Base-by-base conservation (phyloP, 2,888 invertebrate genomes). In the Tanypteryx hageni region DNA sequence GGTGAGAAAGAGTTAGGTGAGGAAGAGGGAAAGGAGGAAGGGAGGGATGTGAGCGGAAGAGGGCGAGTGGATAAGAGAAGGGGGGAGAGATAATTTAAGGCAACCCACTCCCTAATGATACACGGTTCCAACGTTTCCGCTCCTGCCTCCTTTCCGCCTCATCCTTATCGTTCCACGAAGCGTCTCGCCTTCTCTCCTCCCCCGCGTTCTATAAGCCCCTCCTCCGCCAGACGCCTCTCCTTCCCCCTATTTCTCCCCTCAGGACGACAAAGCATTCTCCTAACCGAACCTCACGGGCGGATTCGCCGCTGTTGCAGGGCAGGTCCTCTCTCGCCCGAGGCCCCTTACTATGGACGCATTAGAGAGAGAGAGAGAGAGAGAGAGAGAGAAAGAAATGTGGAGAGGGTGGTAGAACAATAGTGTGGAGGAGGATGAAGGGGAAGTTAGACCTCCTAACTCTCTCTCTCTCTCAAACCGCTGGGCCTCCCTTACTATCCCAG, bases 21-120 rank as follows among this genome's bases (percentile, higher is more conserved):
- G 13, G 76, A 22, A 13, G 22, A 76, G 22, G 27, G 76, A 76
- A 76, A 76, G 76, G 22, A 27, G n/a, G 64, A 64, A n/a, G 22
- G 76, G 76, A 27, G 76, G 27, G 27, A 76, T 13, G 44, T 14
- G 27, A 68, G 68, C 68, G 68, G n/a, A 16, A 7, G 11, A 14
- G n/a, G 16, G 16, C 7, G 64, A 64, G 16, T 64, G 64, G 14
- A 64, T 64, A 64, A 64, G 22, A n/a, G 68, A 68, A 68, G 76
- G 76, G 76, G 22, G 76, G 76, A 10, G 76, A 27, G 76, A 76
- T 76, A 76, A 76, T 76, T 76, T 76, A 76, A 76, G 76, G 76
- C 76, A 22, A 22, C n/a, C 68, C 68, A n/a, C 68, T 68, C 76
- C 76, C 22, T 76, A 76, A 76, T 76, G 76, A 76, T 76, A 76